A percentile compares a stretch with the other conserved stretches of the same genome.
Conservation (phyloP, 2,797 vertebrate genomes). For the Squalus acanthias region DNA sequence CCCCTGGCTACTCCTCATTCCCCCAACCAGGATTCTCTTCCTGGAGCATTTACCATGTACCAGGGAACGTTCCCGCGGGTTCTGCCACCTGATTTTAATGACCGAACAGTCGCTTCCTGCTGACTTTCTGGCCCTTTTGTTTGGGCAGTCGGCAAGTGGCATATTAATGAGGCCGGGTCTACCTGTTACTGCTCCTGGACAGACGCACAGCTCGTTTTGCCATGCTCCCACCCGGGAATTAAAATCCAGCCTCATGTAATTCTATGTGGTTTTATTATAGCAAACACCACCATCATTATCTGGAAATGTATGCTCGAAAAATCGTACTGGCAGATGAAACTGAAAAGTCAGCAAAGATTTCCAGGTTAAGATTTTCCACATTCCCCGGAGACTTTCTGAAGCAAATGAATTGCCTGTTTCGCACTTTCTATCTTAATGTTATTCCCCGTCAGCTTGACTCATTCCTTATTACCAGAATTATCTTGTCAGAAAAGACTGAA, state of each 20-base stretch:
- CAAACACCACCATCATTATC: not conserved
- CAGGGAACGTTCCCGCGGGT: not conserved
- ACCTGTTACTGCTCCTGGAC: no score
- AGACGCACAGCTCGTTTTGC: not conserved
- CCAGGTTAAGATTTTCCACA: not conserved
- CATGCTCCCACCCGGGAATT: not conserved
- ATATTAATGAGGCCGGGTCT: no score
- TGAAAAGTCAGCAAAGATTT: not conserved
- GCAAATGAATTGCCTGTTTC: not conserved
- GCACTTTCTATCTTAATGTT: constrained; percentile 7
- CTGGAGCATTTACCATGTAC: not conserved
- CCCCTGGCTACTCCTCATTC: not conserved
- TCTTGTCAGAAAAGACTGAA: not conserved
- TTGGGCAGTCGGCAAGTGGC: not conserved
- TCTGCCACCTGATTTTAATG: not conserved
- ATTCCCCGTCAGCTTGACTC: not conserved
- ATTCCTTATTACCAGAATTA: constrained; percentile 11
- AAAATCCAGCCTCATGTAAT: not conserved
- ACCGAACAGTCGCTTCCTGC: not conserved
- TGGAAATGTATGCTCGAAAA: not conserved
- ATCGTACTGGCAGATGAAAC: not conserved
- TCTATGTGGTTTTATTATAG: not conserved
- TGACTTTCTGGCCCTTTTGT: not conserved
- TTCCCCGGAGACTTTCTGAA: not conserved
- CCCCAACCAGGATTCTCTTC: not conserved